Evolutionary conservation across 2,888 invertebrate species (phyloP).

Genomic region (Catocala fraxini): DNA sequence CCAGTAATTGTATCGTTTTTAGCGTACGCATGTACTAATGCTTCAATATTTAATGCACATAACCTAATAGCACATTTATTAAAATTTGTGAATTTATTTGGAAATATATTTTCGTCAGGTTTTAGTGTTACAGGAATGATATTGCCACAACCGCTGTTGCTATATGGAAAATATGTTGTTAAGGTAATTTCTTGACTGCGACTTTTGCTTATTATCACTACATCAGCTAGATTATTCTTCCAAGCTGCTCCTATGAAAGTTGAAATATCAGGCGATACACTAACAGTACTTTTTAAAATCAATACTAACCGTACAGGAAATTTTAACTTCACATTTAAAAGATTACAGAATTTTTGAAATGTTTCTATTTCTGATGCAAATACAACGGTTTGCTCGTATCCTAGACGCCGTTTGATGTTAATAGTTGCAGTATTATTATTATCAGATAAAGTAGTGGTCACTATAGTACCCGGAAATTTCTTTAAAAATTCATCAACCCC

Average conservation of each 20-base stretch:
- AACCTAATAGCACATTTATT: conserved; percentile 63
- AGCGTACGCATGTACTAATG: conserved; percentile 48
- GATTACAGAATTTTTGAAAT: conserved; percentile 52
- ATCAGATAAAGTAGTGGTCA: conserved; percentile 44
- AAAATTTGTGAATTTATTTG: conserved; percentile 66
- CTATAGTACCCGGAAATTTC: conserved; percentile 52
- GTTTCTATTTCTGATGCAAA: conserved; percentile 56
- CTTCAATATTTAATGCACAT: conserved; percentile 49
- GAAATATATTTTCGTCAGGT: conserved; percentile 51
- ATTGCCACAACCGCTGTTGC: conserved; percentile 57
- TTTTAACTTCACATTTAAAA: conserved; percentile 51
- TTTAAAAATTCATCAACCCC: conserved; percentile 53
- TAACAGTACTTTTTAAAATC: conserved; percentile 43
- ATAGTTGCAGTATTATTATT: conserved; percentile 29
- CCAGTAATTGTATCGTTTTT: conserved; percentile 49
- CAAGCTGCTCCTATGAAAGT: conserved; percentile 58
- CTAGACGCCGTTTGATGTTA: conserved; percentile 37
- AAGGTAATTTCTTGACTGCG: conserved; percentile 42
- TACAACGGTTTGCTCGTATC: conserved; percentile 61
- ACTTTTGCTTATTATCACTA: conserved; percentile 57
- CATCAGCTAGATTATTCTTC: conserved; percentile 63
- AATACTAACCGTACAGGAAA: conserved; percentile 59
- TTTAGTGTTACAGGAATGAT: conserved; percentile 53
- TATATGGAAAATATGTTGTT: conserved; percentile 66
- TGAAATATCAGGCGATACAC: conserved; percentile 20